Conservation (phyloP, 1,140 invertebrate species). For the Ridgeia piscesae region DNA sequence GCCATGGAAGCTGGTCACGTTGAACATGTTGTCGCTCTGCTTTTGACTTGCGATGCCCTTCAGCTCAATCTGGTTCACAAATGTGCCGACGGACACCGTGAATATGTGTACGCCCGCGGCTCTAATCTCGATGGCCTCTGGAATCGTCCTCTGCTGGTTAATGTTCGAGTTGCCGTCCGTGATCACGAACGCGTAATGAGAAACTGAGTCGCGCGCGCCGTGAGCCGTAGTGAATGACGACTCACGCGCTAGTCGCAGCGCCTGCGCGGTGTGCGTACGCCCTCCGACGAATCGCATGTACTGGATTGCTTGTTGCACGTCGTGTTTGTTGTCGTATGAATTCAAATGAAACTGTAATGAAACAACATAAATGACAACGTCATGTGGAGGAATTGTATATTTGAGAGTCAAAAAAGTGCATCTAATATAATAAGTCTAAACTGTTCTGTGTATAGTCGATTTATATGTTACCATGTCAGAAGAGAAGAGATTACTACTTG, state of each 20-base stretch:
- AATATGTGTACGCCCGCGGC: slow-evolving; percentile 21
- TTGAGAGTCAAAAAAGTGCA: too few species aligned
- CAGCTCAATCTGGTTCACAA: neutral
- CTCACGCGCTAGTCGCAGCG: neutral
- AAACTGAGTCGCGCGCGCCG: slow-evolving; percentile 41
- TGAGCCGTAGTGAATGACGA: neutral
- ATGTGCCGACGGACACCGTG: slow-evolving; percentile 7
- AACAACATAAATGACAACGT: neutral
- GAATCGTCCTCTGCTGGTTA: slow-evolving; percentile 43
- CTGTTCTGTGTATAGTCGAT: too few species aligned
- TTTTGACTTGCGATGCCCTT: slow-evolving; percentile 10
- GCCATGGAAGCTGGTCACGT: neutral
- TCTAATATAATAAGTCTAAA: too few species aligned
- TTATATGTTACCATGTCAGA: too few species aligned
- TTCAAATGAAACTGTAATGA: slow-evolving; percentile 19
- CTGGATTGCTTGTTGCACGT: slow-evolving; percentile 16
- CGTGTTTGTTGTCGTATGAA: slow-evolving; percentile 12
- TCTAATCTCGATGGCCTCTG: slow-evolving; percentile 33
- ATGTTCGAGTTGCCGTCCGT: slow-evolving; percentile 51
- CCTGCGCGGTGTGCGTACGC: slow-evolving; percentile 23
- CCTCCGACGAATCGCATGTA: slow-evolving; percentile 16
- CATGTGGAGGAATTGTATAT: too few species aligned
- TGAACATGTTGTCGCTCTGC: slow-evolving; percentile 3
- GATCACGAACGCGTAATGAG: slow-evolving; percentile 46
- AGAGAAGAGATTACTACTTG: too few species aligned